Evolutionary conservation across 64 coral and sea anemone species (phyloP).

Genomic region (Dendrophyllia cribrosa): DNA sequence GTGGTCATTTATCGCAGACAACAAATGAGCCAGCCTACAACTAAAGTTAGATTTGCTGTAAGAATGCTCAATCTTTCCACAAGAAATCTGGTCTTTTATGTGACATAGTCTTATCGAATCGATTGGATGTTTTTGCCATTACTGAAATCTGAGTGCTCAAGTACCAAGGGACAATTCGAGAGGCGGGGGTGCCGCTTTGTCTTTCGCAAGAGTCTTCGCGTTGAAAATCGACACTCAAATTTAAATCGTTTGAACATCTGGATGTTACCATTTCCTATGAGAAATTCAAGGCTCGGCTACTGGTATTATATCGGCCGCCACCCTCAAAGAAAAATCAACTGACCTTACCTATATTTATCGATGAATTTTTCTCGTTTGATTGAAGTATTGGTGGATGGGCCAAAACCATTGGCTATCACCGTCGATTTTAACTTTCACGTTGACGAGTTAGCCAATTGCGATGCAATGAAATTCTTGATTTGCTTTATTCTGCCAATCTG

Average conservation of each 20-base stretch:
- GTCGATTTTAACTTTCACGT: conserved; percentile 53
- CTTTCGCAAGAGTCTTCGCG: conserved; percentile 13
- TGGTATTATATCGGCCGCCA: conserved; percentile 24
- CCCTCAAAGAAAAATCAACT: conserved; percentile 56
- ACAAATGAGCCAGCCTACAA: too few species aligned
- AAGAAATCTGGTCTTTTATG: conserved; percentile 46
- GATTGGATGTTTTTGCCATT: conserved; percentile 32
- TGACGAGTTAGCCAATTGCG: background rate
- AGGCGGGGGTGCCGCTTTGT: conserved; percentile 13
- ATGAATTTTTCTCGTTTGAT: conserved; percentile 21
- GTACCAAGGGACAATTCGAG: conserved; percentile 33
- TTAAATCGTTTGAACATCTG: conserved; percentile 41
- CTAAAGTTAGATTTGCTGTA: conserved; percentile 7
- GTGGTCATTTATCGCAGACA: too few species aligned
- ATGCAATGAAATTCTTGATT: conserved; percentile 21
- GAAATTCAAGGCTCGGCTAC: background rate
- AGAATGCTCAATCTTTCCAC: conserved; percentile 33
- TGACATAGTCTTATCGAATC: conserved; percentile 30
- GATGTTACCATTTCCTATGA: conserved; percentile 28
- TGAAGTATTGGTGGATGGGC: background rate
- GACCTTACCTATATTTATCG: conserved; percentile 12
- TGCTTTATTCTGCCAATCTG: conserved; percentile 7
- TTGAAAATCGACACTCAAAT: background rate
- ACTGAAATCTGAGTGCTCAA: conserved; percentile 42
- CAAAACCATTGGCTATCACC: conserved; percentile 2